Base-by-base conservation (phyloP, 2,113 vertebrate genomes). In the Malurus melanocephalus region DNA sequence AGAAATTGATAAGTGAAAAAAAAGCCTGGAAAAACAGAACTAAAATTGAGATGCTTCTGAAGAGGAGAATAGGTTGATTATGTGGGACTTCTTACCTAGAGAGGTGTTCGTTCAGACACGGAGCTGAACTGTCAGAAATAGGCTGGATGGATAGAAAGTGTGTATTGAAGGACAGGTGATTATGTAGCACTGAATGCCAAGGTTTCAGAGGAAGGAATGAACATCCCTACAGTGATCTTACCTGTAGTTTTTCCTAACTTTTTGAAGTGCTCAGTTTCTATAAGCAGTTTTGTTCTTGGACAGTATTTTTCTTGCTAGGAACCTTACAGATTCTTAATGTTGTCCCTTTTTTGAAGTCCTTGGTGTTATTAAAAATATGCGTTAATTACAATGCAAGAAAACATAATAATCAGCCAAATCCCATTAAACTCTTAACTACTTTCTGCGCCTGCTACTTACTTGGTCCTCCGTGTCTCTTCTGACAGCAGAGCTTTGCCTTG, bases 401-500 rank as follows among this genome's bases (percentile, higher is more conserved):
- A 38, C 4, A 4, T 67, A 88, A 85, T 72, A 80, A 88, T 85
- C 46, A 73, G n/a, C 35, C 59, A 91, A 85, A 91, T 85, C 45
- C 45, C 73, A 60, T 88, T 90, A 86, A 95, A 76, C 22, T 87
- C 60, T 52, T 65, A 61, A 84, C 53, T 79, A 45, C 16, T 67
- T 88, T 79, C 60, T 42, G 18, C 1, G 9, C 22, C 56, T 11
- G 26, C 26, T 72, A 71, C 72, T 88, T 87, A 45, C 61, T 77
- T 77, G 46, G 68, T 84, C 62, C n/a, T 88, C 80, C 71, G 27
- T 62, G 30, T 55, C 74, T 86, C 24, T 93, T 85, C 64, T 91
- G 74, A 90, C 86, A 92, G 66, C 86, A 82, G 19, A 66, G 48
- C 27, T 92, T 82, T 94, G 77, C 86, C 88, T 93, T 84, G 84